These are phyloP conservation scores for Aleiodes testaceus DNA, from an alignment of 2,888 invertebrate species.

Conservation along the genomic window DNA sequence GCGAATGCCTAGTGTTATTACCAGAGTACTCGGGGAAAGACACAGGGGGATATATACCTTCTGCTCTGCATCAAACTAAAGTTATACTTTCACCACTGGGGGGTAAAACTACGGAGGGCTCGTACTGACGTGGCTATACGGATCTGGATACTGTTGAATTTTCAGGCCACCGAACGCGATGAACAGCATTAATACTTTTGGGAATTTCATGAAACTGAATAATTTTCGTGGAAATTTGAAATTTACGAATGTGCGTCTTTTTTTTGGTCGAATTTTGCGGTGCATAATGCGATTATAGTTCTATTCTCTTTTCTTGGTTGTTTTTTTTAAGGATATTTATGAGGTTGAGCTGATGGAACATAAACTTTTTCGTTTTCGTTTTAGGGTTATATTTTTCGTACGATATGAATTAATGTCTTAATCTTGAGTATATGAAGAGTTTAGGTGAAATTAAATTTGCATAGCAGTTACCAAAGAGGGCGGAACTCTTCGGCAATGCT, in stretches of 20 bases:
- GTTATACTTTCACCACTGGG: conserved; percentile 28
- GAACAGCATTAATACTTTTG: conserved; percentile 45
- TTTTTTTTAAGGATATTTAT: conserved; percentile 13
- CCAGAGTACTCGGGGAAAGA: conserved; percentile 24
- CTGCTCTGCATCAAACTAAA: conserved; percentile 33
- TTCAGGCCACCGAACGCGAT: conserved; percentile 57
- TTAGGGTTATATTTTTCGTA: conserved; percentile 44
- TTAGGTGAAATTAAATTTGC: conserved; percentile 64
- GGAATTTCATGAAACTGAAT: conserved; percentile 5
- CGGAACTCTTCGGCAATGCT: conserved; percentile 2
- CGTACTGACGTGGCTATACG: conserved; percentile 42
- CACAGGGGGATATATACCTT: conserved; percentile 25
- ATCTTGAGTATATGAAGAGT: conserved; percentile 65
- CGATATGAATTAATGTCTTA: conserved; percentile 61
- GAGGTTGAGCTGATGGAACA: conserved; percentile 25
- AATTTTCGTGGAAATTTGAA: not conserved
- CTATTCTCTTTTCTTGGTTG: too few species aligned
- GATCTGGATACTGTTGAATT: conserved; percentile 52
- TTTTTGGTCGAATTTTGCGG: too few species aligned
- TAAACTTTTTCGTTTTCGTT: conserved; percentile 33
- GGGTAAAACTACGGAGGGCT: conserved; percentile 26
- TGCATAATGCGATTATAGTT: not conserved
- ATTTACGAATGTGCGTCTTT: not conserved
- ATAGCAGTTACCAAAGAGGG: conserved; percentile 61
- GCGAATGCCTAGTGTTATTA: conserved; percentile 37